These are phyloP conservation scores for Lycorma delicatula DNA, from an alignment of 1,140 invertebrate species.

Conservation along the genomic window DNA sequence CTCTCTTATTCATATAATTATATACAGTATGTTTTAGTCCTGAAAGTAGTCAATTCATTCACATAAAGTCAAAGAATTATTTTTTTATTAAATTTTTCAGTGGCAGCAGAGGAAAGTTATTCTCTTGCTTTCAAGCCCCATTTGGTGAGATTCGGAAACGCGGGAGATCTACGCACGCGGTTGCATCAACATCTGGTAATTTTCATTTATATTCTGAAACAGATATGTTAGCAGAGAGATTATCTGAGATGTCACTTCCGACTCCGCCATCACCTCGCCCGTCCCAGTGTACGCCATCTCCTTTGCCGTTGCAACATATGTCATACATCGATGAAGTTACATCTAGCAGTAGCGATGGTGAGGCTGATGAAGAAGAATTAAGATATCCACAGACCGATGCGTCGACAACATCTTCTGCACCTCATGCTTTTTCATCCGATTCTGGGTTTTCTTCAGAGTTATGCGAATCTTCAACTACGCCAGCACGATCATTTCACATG, in stretches of 20 bases:
- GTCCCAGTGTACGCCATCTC: constrained; percentile 19
- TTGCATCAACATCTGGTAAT: too few species aligned
- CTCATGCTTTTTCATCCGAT: constrained; percentile 42
- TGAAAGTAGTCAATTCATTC: neutral
- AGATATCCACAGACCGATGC: constrained; percentile 21
- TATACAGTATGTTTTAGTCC: neutral
- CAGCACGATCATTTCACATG: constrained; percentile 31
- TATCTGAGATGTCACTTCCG: constrained; percentile 5
- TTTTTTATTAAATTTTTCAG: constrained; percentile 12
- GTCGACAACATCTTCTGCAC: constrained; percentile 31
- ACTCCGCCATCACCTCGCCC: constrained; percentile 17
- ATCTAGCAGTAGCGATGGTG: constrained; percentile 4
- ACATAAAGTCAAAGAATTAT: neutral
- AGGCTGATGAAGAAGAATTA: constrained; percentile 13
- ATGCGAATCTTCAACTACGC: constrained; percentile 26
- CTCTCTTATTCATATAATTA: neutral
- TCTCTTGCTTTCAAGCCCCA: constrained; percentile 50
- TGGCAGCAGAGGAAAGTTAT: constrained; percentile 43
- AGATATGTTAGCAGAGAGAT: constrained; percentile 14
- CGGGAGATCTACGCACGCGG: too few species aligned
- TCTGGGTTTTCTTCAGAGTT: constrained; percentile 40
- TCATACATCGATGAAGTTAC: constrained; percentile 30
- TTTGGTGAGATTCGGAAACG: constrained; percentile 27
- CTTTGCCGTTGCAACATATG: constrained; percentile 20
- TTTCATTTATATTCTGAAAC: too few species aligned